Conservation (phyloP, 37 sponge, comb jelly and placozoan species). For the Corticium candelabrum region DNA sequence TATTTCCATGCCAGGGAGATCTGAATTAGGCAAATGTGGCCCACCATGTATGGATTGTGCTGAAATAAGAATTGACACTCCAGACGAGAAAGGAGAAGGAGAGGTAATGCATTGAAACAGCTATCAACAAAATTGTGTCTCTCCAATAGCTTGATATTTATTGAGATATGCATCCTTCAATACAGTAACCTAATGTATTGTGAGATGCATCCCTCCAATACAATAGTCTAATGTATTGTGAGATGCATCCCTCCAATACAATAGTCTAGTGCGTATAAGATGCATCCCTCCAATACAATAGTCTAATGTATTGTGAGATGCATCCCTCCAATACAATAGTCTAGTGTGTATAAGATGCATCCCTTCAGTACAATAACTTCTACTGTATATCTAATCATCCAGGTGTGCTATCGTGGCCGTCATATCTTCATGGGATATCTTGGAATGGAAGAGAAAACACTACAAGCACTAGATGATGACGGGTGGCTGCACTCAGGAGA, state of each 20-base stretch:
- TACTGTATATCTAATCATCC: neutral
- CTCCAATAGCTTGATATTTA: too few relatives aligned
- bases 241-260: too few relatives aligned
- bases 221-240: too few relatives aligned
- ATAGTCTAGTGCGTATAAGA: too few relatives aligned
- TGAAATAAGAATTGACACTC: slow-evolving; percentile 50
- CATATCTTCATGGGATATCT: slow-evolving; percentile 94
- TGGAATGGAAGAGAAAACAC: slow-evolving; percentile 74
- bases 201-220: too few relatives aligned
- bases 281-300: too few relatives aligned
- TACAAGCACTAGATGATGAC: slow-evolving; percentile 65
- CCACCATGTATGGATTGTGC: slow-evolving; percentile 26
- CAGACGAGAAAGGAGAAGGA: slow-evolving; percentile 77
- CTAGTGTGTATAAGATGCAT: too few relatives aligned
- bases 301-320: too few relatives aligned
- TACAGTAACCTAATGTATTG: too few relatives aligned
- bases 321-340: too few relatives aligned
- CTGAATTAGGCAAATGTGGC: neutral
- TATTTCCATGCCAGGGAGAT: neutral
- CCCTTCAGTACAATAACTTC: neutral
- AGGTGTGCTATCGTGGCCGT: slow-evolving; percentile 68
- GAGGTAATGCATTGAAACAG: slow-evolving; percentile 43
- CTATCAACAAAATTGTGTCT: neutral
- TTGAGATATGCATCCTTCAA: too few relatives aligned
- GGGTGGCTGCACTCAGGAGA: slow-evolving; percentile 94